Percentiles rank a stretch among this genome's conserved stretches.
phyloP scores from a whole-genome alignment of 1,140 invertebrate species.

The Hyles vespertilio region DNA sequence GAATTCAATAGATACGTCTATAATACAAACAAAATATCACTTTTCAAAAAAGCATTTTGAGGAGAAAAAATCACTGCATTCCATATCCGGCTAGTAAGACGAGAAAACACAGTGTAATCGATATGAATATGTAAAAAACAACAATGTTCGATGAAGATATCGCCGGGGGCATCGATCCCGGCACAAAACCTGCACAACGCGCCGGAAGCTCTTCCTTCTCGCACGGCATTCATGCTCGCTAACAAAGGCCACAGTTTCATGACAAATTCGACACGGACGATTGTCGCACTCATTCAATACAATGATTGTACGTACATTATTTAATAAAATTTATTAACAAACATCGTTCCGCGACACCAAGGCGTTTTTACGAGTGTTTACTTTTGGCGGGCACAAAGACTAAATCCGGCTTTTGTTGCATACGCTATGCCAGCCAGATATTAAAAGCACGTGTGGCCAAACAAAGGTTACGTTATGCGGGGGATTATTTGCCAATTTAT shows the following conservation, averaged over 20 bases:
- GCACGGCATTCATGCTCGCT: slow-evolving; percentile 47
- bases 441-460: slow-evolving; percentile 75
- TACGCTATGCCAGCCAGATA: slow-evolving; percentile 52
- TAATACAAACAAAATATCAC: no score
- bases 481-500: slow-evolving; percentile 75
- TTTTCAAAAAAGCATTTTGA: no score
- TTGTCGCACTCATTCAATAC: slow-evolving; percentile 51
- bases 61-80: no score
- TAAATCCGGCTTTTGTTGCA: slow-evolving; percentile 64
- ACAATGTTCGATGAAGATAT: slow-evolving; percentile 62
- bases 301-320: slow-evolving; percentile 44
- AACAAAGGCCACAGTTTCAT: slow-evolving; percentile 56
- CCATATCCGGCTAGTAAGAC: not conserved
- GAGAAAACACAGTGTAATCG: slow-evolving; percentile 7
- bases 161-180: slow-evolving; percentile 51
- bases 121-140: slow-evolving; percentile 39
- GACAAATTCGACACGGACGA: slow-evolving; percentile 65
- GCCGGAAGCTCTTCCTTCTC: slow-evolving; percentile 67
- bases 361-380: slow-evolving; percentile 60
- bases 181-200: slow-evolving; percentile 13
- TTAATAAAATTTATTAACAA: slow-evolving; percentile 72
- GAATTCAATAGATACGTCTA: not conserved
- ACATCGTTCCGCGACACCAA: slow-evolving; percentile 27
- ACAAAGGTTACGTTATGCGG: slow-evolving; percentile 75
- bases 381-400: slow-evolving; percentile 42